A percentile compares a stretch with the other conserved stretches of the same genome.
Evolutionary conservation across 2,113 vertebrate species (phyloP).

Genomic region (Amia ocellicauda): DNA sequence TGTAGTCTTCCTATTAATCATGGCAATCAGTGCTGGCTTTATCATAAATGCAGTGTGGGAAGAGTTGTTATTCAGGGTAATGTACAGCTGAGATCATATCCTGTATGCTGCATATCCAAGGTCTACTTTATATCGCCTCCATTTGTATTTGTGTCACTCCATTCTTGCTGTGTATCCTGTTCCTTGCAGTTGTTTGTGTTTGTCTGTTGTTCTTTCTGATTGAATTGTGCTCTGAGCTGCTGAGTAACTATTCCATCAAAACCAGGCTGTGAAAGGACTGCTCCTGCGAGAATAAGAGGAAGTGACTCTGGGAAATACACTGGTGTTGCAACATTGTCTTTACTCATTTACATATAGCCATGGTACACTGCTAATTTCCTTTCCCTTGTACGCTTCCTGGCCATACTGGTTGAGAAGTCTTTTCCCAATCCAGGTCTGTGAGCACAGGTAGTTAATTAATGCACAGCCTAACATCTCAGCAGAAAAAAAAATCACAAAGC

Average conservation of each 20-base stretch:
- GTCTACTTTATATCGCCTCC: constrained; percentile 48
- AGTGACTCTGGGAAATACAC: constrained; percentile 60
- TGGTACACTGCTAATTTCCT: constrained; percentile 43
- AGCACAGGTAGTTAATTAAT: constrained; percentile 38
- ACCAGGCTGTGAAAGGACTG: constrained; percentile 36
- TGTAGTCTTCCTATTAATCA: too few species aligned
- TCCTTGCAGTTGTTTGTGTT: constrained; percentile 57
- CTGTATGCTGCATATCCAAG: constrained; percentile 43
- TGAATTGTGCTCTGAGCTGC: constrained; percentile 64
- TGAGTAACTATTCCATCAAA: constrained; percentile 45
- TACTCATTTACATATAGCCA: constrained; percentile 40
- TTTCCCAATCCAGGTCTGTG: constrained; percentile 33
- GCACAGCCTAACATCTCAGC: constrained; percentile 34
- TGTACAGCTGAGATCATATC: constrained; percentile 49
- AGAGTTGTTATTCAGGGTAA: background rate
- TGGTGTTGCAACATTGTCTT: constrained; percentile 54
- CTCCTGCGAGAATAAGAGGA: constrained; percentile 55
- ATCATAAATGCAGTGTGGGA: too few species aligned
- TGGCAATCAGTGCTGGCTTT: too few species aligned
- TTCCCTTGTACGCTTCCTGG: constrained; percentile 47
- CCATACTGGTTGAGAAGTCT: too few species aligned
- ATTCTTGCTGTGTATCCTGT: constrained; percentile 70
- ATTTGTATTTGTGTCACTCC: constrained; percentile 61
- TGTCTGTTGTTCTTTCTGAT: constrained; percentile 48
- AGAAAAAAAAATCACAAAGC: too few species aligned